These are phyloP conservation scores for Tenualosa thibaudeaui DNA, from an alignment of 2,797 vertebrate genomes.

Conservation along the genomic window DNA sequence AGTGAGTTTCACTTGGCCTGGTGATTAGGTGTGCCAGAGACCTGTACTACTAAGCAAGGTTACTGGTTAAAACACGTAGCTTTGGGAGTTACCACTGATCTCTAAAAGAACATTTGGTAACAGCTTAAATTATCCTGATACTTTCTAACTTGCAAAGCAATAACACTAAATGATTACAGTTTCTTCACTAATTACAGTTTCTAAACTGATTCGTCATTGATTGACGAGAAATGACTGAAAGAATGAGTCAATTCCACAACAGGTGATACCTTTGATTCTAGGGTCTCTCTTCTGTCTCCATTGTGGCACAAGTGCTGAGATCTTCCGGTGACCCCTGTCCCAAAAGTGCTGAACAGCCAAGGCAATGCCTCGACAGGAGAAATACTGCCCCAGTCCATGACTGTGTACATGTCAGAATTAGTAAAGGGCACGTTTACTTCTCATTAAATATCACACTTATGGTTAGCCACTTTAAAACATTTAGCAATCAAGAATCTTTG, in stretches of 20 bases:
- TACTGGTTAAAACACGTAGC: no score
- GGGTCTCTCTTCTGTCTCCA: conserved; percentile 82
- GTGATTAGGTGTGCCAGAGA: no score
- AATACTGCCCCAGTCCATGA: conserved; percentile 81
- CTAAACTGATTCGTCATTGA: neutral
- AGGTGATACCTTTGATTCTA: conserved; percentile 77
- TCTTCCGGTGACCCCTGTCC: conserved; percentile 83
- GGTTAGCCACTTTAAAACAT: no score
- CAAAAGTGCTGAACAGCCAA: conserved; percentile 90
- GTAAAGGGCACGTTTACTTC: neutral
- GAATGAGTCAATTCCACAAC: neutral
- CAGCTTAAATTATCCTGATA: no score
- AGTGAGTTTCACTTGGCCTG: no score
- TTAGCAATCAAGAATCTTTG: no score
- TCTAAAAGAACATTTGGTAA: no score
- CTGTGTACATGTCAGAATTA: conserved; percentile 47
- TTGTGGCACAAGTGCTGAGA: conserved; percentile 82
- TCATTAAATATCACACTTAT: neutral
- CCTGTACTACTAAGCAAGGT: no score
- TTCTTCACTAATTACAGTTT: no score
- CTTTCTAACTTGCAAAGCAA: no score
- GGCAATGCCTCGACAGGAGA: conserved; percentile 90
- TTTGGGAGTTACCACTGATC: no score
- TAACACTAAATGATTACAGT: no score
- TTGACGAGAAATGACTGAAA: neutral